Percentiles rank a stretch among this genome's conserved stretches.
Conservation (phyloP, 2,113 vertebrate genomes). For the Coracopsis vasa region DNA sequence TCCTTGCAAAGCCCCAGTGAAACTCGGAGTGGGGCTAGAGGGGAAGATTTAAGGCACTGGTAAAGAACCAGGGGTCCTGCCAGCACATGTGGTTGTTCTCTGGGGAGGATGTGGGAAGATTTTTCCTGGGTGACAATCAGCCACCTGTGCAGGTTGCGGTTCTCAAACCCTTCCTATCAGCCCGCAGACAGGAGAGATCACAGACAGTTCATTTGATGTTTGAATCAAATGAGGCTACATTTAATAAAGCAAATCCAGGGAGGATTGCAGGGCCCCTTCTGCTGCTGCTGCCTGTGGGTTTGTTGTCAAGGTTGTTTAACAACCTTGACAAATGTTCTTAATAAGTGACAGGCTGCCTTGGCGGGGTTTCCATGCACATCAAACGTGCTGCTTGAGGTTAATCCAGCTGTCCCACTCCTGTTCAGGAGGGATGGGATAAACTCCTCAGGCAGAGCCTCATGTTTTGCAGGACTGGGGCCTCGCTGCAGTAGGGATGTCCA, state of each 20-base stretch:
- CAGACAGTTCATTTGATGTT: background rate
- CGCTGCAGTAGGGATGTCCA: background rate
- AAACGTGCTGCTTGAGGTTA: slow-evolving; percentile 17
- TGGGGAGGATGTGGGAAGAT: background rate
- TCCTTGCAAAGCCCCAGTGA: background rate
- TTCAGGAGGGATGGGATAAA: background rate
- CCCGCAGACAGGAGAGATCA: background rate
- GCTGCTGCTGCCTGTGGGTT: slow-evolving; percentile 41
- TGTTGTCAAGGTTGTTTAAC: slow-evolving; percentile 65
- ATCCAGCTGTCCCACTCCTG: background rate
- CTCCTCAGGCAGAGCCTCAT: background rate
- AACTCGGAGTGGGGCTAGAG: fast-evolving
- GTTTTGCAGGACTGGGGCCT: background rate
- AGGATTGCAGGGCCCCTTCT: background rate
- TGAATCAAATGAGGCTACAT: slow-evolving; percentile 6
- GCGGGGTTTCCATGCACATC: slow-evolving; percentile 50
- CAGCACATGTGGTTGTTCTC: background rate
- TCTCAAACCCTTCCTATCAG: background rate
- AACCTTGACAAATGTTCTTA: slow-evolving; percentile 67
- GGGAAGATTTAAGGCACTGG: background rate
- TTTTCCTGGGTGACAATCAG: background rate
- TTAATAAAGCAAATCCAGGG: slow-evolving; percentile 19
- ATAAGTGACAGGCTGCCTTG: slow-evolving; percentile 56
- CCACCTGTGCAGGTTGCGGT: background rate
- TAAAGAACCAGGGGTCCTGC: background rate